phyloP scores from a whole-genome alignment of 2,888 invertebrate species.

The Ethmia dodecea region DNA sequence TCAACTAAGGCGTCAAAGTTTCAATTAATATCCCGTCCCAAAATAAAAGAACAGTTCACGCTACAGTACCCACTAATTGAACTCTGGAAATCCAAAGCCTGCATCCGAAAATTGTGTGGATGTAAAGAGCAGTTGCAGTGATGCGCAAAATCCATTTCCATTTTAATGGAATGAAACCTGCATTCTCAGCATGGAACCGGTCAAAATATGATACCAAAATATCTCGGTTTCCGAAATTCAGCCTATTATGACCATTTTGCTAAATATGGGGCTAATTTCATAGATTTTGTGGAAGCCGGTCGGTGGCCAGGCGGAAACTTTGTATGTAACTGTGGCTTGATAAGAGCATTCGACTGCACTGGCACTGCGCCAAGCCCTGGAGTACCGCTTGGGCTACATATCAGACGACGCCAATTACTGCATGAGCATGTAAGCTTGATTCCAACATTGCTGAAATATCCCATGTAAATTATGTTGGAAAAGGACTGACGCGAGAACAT shows the following conservation, averaged over 20 bases:
- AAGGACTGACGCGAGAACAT: too few relatives aligned
- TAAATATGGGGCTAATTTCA: conserved; percentile 10
- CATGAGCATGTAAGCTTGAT: conserved; percentile 8
- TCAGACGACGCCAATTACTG: conserved; percentile 27
- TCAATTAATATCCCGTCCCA: conserved; percentile 14
- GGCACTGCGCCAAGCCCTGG: conserved; percentile 26
- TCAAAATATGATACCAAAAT: background rate
- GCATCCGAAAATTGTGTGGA: conserved; percentile 24
- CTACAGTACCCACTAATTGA: conserved; percentile 44
- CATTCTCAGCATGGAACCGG: too few relatives aligned
- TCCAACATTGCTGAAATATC: too few relatives aligned
- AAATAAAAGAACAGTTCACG: conserved; percentile 30
- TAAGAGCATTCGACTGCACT: conserved; percentile 29
- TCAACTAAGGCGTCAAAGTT: too few relatives aligned
- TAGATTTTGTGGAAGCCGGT: conserved; percentile 7
- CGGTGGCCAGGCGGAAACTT: conserved; percentile 9
- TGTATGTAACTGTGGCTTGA: conserved; percentile 16
- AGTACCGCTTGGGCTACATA: conserved; percentile 18
- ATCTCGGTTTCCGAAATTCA: background rate
- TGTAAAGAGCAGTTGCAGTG: conserved; percentile 19
- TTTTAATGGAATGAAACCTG: conserved; percentile 12
- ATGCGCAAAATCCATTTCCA: conserved; percentile 23
- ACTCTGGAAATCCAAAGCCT: conserved; percentile 28
- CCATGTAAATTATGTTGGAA: too few relatives aligned
- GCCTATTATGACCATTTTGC: background rate